phyloP scores from a whole-genome alignment of 2,113 vertebrate genomes.

The Tylochromis polylepis region DNA sequence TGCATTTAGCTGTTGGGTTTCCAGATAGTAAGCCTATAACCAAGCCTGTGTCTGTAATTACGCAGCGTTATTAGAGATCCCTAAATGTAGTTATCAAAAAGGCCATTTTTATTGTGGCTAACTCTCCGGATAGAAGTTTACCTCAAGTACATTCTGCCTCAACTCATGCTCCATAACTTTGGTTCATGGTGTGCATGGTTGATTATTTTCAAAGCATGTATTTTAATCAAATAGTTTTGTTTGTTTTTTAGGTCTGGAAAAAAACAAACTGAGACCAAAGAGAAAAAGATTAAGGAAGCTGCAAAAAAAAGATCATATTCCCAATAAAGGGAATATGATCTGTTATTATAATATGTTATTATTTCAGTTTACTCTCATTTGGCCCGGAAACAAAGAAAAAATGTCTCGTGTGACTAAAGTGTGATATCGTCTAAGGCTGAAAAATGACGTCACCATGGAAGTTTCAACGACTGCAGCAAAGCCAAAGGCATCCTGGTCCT shows the following conservation, averaged over 20 bases:
- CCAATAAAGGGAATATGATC: too few relatives aligned
- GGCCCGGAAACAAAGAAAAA: too few relatives aligned
- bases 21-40: background rate
- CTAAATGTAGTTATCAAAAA: accelerated
- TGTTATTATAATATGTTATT: background rate
- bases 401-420: too few relatives aligned
- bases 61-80: accelerated
- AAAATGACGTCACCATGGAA: too few relatives aligned
- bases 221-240: background rate
- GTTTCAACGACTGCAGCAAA: too few relatives aligned
- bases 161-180: background rate
- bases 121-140: accelerated
- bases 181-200: background rate
- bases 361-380: background rate
- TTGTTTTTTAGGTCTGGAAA: background rate
- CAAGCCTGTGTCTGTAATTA: background rate
- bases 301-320: too few relatives aligned
- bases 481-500: background rate
- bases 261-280: background rate
- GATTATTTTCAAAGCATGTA: accelerated
- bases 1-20: background rate
- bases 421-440: too few relatives aligned
- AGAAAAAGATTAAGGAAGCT: background rate
- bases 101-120: background rate
- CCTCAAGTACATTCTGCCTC: background rate